These are phyloP conservation scores for Auanema sp. DNA, from an alignment of 2,888 invertebrate genomes.

Conservation along the genomic window DNA sequence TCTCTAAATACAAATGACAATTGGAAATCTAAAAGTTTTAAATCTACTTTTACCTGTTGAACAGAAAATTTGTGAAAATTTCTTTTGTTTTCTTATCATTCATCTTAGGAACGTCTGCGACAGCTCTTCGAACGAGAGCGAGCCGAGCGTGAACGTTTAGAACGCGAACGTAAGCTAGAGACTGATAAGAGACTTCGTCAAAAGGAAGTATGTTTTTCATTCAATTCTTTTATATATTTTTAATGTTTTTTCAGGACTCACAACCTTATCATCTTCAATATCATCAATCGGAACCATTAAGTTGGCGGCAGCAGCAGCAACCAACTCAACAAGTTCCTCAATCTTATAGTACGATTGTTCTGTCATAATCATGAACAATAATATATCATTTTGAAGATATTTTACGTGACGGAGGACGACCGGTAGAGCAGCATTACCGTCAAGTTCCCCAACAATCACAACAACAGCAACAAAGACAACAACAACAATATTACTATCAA, in stretches of 20 bases:
- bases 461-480: too few species aligned
- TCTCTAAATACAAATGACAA: too few species aligned
- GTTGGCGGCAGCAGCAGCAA: conserved; percentile 16
- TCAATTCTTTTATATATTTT: neutral
- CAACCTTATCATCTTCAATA: conserved; percentile 45
- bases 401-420: too few species aligned
- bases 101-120: conserved; percentile 33
- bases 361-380: too few species aligned
- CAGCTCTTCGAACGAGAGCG: conserved; percentile 46
- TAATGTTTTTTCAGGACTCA: conserved; percentile 26
- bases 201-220: conserved; percentile 27
- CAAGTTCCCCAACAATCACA: too few species aligned
- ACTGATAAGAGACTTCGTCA: conserved; percentile 40
- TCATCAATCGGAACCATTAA: conserved; percentile 6
- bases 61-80: too few species aligned
- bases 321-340: conserved; percentile 3
- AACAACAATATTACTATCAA: too few species aligned
- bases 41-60: too few species aligned
- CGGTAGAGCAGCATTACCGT: too few species aligned
- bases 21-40: too few species aligned
- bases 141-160: conserved; percentile 43
- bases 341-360: neutral
- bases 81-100: neutral
- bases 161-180: conserved; percentile 35
- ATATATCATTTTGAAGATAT: too few species aligned